Percentiles rank a stretch among this genome's conserved stretches.
These are phyloP conservation scores for Blastomussa wellsi DNA, from an alignment of 92 coral and sea anemone genomes.

Conservation along the genomic window DNA sequence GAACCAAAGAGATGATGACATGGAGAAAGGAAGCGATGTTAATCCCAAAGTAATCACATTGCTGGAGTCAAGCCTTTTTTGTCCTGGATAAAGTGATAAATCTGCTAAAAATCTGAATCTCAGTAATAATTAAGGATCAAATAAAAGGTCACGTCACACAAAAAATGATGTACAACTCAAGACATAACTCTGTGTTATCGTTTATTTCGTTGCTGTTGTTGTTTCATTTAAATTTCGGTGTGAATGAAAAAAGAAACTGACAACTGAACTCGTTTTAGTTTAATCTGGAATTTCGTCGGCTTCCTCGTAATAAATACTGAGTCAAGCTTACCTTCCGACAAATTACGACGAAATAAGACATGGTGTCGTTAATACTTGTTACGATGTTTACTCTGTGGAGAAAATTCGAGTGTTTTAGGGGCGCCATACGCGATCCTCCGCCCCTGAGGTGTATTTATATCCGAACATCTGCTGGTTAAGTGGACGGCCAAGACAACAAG, in stretches of 20 bases:
- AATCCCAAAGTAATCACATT: neutral
- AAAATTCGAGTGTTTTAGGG: conserved; percentile 31
- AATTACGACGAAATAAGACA: conserved; percentile 1
- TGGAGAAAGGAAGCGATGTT: neutral
- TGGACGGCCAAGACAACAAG: neutral
- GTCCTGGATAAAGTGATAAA: neutral
- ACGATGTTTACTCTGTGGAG: conserved; percentile 18
- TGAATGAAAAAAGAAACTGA: neutral
- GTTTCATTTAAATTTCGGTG: neutral
- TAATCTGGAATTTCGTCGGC: neutral
- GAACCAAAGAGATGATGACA: neutral
- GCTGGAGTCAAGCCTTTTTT: neutral
- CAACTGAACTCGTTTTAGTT: neutral
- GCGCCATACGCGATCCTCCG: neutral
- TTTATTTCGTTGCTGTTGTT: neutral
- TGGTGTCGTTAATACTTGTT: conserved; percentile 13
- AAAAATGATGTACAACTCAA: neutral
- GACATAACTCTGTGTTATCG: neutral
- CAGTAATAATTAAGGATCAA: neutral
- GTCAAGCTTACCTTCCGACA: neutral
- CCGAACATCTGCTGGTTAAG: conserved; percentile 8
- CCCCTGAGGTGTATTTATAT: neutral
- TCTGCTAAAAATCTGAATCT: neutral
- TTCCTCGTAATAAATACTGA: neutral
- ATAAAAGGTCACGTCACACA: neutral